Evolutionary conservation across 2,888 invertebrate genomes (phyloP).

Genomic region (Pristionchus mayeri): DNA sequence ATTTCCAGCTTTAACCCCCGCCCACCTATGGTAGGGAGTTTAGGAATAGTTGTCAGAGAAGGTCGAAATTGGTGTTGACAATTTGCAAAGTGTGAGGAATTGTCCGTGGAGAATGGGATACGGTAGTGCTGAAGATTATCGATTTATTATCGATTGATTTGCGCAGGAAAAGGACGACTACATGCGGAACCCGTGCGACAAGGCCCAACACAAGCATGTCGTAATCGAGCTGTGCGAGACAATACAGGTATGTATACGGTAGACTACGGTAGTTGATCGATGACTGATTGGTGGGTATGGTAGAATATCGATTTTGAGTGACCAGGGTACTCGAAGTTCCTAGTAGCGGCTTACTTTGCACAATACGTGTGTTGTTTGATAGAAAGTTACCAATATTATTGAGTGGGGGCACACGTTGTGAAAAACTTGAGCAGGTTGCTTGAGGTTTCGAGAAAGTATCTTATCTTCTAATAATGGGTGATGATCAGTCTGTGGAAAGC

Average conservation of each 20-base stretch:
- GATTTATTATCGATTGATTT: conserved; percentile 76
- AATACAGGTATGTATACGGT: conserved; percentile 82
- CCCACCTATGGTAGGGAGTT: too few species aligned
- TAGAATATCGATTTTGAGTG: background rate
- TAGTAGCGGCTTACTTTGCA: background rate
- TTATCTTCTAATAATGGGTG: too few species aligned
- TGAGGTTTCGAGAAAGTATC: too few species aligned
- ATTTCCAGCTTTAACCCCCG: too few species aligned
- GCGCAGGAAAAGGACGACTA: conserved; percentile 86
- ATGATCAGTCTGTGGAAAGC: too few species aligned
- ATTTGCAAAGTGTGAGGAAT: too few species aligned
- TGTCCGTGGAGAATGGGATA: background rate
- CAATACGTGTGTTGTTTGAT: too few species aligned
- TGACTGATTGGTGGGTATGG: background rate
- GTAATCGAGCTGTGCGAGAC: conserved; percentile 97
- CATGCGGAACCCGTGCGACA: conserved; percentile 94
- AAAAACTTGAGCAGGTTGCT: too few species aligned
- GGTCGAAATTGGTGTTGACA: background rate
- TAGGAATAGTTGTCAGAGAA: background rate
- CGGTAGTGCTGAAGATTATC: background rate
- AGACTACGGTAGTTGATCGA: background rate
- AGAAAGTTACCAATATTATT: too few species aligned
- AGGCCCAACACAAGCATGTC: conserved; percentile 81
- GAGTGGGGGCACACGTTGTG: too few species aligned
- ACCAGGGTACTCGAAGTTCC: too few species aligned